phyloP scores from a whole-genome alignment of 1,140 invertebrate genomes.

The Leptinotarsa lineolata region DNA sequence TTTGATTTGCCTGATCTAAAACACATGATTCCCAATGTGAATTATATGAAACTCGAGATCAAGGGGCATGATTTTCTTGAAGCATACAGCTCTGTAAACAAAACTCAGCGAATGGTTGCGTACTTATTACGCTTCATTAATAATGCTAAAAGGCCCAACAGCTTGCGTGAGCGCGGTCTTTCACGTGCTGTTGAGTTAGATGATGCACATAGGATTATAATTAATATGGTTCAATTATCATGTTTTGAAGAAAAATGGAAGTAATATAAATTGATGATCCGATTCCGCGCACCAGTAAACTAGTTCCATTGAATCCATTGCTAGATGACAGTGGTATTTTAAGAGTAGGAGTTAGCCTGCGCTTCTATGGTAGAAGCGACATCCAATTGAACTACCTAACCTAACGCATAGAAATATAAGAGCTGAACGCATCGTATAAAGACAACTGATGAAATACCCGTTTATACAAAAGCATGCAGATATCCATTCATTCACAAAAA shows the following conservation, averaged over 20 bases:
- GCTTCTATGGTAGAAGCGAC: neutral
- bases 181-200: neutral
- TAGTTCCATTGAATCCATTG: neutral
- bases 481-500: conserved; percentile 33
- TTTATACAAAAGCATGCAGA: neutral
- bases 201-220: neutral
- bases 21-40: neutral
- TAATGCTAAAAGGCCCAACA: neutral
- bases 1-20: neutral
- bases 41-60: neutral
- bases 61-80: neutral
- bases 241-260: neutral
- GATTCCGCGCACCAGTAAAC: neutral
- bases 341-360: neutral
- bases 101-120: neutral
- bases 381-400: neutral
- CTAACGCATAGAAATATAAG: neutral
- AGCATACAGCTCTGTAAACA: neutral
- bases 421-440: neutral
- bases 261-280: neutral
- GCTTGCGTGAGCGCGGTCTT: neutral
- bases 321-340: neutral
- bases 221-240: neutral
- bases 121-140: neutral
- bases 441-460: too few relatives aligned